Base-by-base conservation (phyloP, 2,113 vertebrate genomes). In the Colaptes auratus region DNA sequence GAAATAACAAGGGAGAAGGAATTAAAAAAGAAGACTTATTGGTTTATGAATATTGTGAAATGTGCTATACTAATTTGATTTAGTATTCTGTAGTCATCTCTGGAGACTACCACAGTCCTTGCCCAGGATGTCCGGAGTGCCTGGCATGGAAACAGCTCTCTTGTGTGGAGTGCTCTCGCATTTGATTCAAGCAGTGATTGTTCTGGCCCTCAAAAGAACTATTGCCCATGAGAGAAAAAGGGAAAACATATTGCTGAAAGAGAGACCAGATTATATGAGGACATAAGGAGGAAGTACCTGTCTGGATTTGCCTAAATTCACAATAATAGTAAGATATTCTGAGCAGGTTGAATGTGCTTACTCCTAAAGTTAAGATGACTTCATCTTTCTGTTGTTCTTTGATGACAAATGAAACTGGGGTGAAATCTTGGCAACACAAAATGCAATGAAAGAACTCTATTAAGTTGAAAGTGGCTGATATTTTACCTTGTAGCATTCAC, bases 261-360 rank as follows among this genome's bases (percentile, higher is more conserved):
- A 71, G 7, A 50, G 6, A 59, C 7, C 1, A 9, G 8, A 21
- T 58, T 78, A 63, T 15, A 44, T 36, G 19, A 70, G 13, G 27
- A 48, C 24, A 19, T 7, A 59, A 55, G 35, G 74, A 76, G 17
- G 8, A 79, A 25, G 30, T 63, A 3, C 27, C 15, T 71, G 7
- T 18, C 35, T 92, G 52, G 8, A 64, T 60, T 66, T 66, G 35
- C 52, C 42, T 60, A 63, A 75, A 66, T 59, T 67, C 24, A 64
- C 23, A 23, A 1, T 18, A 82, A 25, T 0, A 3, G 7, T 35
- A 39, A 89, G 10, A 33, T 75, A 46, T 59, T 65, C 39, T 65
- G 31, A 24, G 20, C 12, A 50, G 1, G 1, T 12, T 2, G 42
- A 0, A 11, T 44, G 17, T 52, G 8, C 10, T 76, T 82, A 6